Evolutionary conservation across 2,888 invertebrate genomes (phyloP), one percentile per base, ranked within the genome.

Genomic region (Lymantria monacha): DNA sequence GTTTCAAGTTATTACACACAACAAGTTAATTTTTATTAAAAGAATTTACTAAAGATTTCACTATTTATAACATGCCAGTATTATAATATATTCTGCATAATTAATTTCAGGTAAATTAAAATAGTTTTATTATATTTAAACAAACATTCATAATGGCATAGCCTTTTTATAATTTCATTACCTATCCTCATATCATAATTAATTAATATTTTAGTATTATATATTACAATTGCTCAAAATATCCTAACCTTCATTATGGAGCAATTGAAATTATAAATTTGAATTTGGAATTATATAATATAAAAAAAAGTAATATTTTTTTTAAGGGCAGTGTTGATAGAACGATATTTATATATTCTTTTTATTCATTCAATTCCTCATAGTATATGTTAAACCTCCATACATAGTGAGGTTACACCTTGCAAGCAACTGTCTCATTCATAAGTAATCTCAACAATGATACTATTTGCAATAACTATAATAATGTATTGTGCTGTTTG

Each of bases 401-500:
- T 61, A 62, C 58, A 58, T 43, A 47, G 45, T 49, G 59, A 68
- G 49, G 57, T 49, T 36, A 54, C 44, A 41, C 48, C 42, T 63
- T 53, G 55, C 61, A 63, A 63, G 63, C 54, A 56, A 59, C 57
- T 59, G 59, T 59, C 69, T 55, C 66, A 22, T 22, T 48, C 56
- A 55, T 55, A 55, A 55, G 59, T 67, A 66, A 61, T 63, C 64
- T 68, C 61, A 74, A 70, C 69, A 70, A 68, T 59, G 63, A 55
- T 65, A 59, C 68, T 72, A 73, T 62, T 46, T 61, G 64, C 57
- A 76, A 72, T 74, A 78, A 74, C 69, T 67, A 65, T 70, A 72
- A 66, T 70, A 66, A 66, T 57, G 58, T 67, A 74, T 78, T 82
- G 87, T 88, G 87, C 87, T 71, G 75, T 79, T 69, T 76, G 88